Evolutionary conservation across 1,140 invertebrate genomes (phyloP).

Genomic region (Drosophila takahashii): DNA sequence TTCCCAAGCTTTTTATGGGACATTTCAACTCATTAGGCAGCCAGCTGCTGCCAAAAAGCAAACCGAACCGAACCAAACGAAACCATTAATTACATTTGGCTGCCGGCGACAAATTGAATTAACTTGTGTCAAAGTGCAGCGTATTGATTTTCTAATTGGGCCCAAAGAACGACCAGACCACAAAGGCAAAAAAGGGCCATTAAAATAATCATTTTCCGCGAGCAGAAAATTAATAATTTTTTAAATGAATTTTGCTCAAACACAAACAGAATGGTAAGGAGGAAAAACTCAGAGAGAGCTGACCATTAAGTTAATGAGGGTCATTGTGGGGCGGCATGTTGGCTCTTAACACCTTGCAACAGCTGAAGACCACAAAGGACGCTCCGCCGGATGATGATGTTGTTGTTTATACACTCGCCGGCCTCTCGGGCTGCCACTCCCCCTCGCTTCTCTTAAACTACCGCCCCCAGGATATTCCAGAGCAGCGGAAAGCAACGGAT

Average conservation of each 20-base stretch:
- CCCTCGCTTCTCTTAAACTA: slow-evolving; percentile 25
- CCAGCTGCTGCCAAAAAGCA: slow-evolving; percentile 48
- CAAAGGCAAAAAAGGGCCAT: slow-evolving; percentile 41
- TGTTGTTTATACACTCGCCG: slow-evolving; percentile 49
- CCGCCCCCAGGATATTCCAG: slow-evolving; percentile 21
- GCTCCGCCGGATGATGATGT: slow-evolving; percentile 43
- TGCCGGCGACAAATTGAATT: slow-evolving; percentile 69
- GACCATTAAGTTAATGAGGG: slow-evolving; percentile 80
- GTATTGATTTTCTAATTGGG: slow-evolving; percentile 79
- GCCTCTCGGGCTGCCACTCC: slow-evolving; percentile 2
- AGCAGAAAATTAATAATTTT: slow-evolving; percentile 65
- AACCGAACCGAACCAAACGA: slow-evolving; percentile 38
- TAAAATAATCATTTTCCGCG: slow-evolving; percentile 58
- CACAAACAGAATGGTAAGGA: slow-evolving; percentile 40
- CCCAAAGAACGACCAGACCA: slow-evolving; percentile 19
- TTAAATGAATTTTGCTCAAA: slow-evolving; percentile 59
- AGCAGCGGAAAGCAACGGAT: slow-evolving; percentile 22
- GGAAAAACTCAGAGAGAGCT: not conserved
- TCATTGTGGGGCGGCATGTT: slow-evolving; percentile 71
- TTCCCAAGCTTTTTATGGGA: slow-evolving; percentile 43
- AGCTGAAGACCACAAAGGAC: slow-evolving; percentile 35
- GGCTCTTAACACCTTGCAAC: slow-evolving; percentile 69
- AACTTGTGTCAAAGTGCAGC: slow-evolving; percentile 74
- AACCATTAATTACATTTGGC: slow-evolving; percentile 62
- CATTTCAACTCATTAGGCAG: slow-evolving; percentile 52